Base-by-base conservation (phyloP, 1,140 invertebrate species). In the Pseudachorutes palmiensis region DNA sequence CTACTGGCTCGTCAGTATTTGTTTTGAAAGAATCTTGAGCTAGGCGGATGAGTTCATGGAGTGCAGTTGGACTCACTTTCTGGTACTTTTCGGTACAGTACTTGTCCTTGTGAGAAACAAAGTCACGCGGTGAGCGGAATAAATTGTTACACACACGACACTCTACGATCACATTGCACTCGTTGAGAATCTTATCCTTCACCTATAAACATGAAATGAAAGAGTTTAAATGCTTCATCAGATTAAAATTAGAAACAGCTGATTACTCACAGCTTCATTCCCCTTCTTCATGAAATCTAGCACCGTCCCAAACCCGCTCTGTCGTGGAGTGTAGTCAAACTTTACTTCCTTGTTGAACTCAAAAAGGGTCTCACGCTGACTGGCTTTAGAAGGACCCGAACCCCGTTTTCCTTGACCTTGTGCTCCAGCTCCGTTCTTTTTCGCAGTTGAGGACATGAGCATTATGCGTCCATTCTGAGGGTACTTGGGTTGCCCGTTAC, bases 121-220 rank as follows among this genome's bases (percentile, higher is more conserved):
- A 60, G 58, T 60, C 30, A 32, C 26, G 58, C 2, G 30, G 26
- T 3, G 58, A 60, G 12, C 58, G 58, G 22, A 60, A 60, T 5
- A 60, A 32, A 30, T 60, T 60, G 26, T 32, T 28, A 32, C 58
- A 60, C 2, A 22, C 30, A 29, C 58, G 58, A 32, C 58, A 60
- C 30, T 60, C 58, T 5, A 60, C 9, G 9, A 60, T 60, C 24
- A 60, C 26, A 22, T 60, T 32, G 24, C 58, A 60, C 22, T 60
- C 58, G 29, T 30, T 22, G 5, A 60, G 14, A 30, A 60, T 28
- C 5, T 30, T 60, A 22, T 60, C 12, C 30, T 32, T 60, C 31
- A 60, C 58, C 58, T 60, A 29, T 30, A 28, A 60, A 41, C 36
- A 5, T n/a, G n/a, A 26, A 55, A 55, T 24, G 14, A 5, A 55